Evolutionary conservation across 2,113 vertebrate species (phyloP).

Genomic region (Mormoops blainvillei): DNA sequence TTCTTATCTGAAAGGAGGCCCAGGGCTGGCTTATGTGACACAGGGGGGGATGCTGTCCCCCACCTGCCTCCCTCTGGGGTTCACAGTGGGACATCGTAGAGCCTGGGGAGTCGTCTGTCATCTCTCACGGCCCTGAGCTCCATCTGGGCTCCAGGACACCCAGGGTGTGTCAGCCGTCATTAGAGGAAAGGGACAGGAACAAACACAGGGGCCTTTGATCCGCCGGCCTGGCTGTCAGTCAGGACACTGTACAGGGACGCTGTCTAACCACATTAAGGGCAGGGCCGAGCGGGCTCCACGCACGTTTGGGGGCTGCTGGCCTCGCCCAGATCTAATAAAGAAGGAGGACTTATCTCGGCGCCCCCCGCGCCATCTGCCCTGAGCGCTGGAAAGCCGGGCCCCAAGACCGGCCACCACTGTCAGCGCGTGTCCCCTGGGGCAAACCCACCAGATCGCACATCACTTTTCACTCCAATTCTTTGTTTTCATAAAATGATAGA

Average conservation of each 20-base stretch:
- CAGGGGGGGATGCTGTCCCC: not conserved
- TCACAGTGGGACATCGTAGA: not conserved
- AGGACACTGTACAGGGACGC: not conserved
- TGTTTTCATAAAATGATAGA: not conserved
- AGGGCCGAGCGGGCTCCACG: not conserved
- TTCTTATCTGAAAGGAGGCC: not conserved
- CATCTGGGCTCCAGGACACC: not conserved
- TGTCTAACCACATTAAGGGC: constrained; percentile 35
- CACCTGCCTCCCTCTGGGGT: accelerated
- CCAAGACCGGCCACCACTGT: not conserved
- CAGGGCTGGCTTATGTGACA: not conserved
- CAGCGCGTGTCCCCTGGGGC: not conserved
- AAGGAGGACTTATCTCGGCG: not conserved
- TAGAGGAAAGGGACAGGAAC: constrained; percentile 6
- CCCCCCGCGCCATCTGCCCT: no score
- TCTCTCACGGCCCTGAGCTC: not conserved
- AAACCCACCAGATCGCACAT: not conserved
- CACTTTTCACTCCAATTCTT: not conserved
- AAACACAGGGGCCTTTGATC: constrained; percentile 45
- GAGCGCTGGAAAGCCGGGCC: no score
- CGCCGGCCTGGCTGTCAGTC: not conserved
- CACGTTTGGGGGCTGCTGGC: not conserved
- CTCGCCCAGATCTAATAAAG: constrained; percentile 35
- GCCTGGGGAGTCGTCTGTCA: not conserved
- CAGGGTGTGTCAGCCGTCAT: constrained; percentile 23